A percentile compares a stretch with the other conserved stretches of the same genome.
phyloP scores from a whole-genome alignment of 2,888 invertebrate genomes.

The Euproctis similis region DNA sequence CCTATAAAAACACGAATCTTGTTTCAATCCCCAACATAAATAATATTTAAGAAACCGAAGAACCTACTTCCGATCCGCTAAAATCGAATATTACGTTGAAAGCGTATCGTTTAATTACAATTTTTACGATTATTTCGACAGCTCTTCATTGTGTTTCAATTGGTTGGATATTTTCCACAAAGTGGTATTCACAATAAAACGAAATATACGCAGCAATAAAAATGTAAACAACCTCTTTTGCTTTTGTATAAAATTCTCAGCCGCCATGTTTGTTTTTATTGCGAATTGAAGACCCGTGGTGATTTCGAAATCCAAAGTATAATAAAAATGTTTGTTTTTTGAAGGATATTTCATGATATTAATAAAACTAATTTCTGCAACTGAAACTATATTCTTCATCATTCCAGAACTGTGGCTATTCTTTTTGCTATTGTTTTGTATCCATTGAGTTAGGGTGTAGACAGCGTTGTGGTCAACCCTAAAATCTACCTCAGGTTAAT shows the following conservation, averaged over 20 bases:
- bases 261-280: conserved; percentile 8
- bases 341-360: too few species aligned
- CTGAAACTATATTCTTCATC: too few species aligned
- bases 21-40: background rate
- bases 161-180: conserved; percentile 15
- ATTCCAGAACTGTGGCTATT: too few species aligned
- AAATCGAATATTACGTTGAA: conserved; percentile 2
- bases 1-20: background rate
- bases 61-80: conserved; percentile 1
- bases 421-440: too few species aligned
- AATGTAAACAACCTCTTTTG: conserved; percentile 10
- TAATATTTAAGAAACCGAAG: too few species aligned
- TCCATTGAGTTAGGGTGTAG: too few species aligned
- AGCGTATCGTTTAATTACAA: conserved; percentile 16
- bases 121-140: conserved; percentile 13
- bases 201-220: conserved; percentile 6
- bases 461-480: too few species aligned
- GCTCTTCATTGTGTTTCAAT: conserved; percentile 14
- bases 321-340: too few species aligned
- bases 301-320: too few species aligned
- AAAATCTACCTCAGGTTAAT: too few species aligned
- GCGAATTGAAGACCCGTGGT: conserved; percentile 14
- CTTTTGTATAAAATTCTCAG: conserved; percentile 7
- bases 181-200: conserved; percentile 10
- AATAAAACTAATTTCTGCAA: too few species aligned